Base-by-base conservation (phyloP, 2,113 vertebrate species). In the Aviceda subcristata region DNA sequence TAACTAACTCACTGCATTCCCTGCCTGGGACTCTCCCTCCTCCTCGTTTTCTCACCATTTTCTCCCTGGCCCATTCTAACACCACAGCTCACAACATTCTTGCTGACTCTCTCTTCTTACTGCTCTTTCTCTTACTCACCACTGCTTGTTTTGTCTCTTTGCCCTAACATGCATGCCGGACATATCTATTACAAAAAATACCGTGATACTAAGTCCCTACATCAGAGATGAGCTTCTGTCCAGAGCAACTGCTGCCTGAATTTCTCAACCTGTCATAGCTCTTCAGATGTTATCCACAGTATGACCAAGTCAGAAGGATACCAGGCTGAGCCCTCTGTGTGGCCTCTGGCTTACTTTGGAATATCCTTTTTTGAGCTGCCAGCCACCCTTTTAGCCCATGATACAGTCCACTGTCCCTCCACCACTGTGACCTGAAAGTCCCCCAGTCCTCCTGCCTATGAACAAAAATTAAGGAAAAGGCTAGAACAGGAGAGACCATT, bases 151-250 rank as follows among this genome's bases (percentile, higher is more conserved):
- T 78, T 56, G 13, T 20, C 48, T 36, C 51, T 84, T 73, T 51
- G 29, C 56, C 43, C 59, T 46, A 34, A 51, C 0, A 0, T 43
- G 18, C 38, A 75, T 3, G 4, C 5, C 1, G 8, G 38, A 66
- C 17, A 14, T 12, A 36, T 0, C 3, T 15, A 24, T 34, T 22
- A 64, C 10, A 60, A 57, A 73, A 78, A 60, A 41, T 11, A 46
- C 3, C 1, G 1, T 1, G 6, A 18, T 77, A 48, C 29, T 45
- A 38, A 71, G 16, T 63, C 82, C 24, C 36, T 48, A 1, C 9
- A 27, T 69, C 20, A 82, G 62, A 62, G 48, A 60, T 57, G 41
- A 34, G 19, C 68, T 85, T 89, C 74, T 78, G 73, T 64, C 64
- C 80, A 62, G 43, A 60, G 41, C 67, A 94, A 55, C 32, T 6